These are phyloP conservation scores for Hyalella azteca DNA, from an alignment of 2,888 invertebrate genomes.

Conservation along the genomic window DNA sequence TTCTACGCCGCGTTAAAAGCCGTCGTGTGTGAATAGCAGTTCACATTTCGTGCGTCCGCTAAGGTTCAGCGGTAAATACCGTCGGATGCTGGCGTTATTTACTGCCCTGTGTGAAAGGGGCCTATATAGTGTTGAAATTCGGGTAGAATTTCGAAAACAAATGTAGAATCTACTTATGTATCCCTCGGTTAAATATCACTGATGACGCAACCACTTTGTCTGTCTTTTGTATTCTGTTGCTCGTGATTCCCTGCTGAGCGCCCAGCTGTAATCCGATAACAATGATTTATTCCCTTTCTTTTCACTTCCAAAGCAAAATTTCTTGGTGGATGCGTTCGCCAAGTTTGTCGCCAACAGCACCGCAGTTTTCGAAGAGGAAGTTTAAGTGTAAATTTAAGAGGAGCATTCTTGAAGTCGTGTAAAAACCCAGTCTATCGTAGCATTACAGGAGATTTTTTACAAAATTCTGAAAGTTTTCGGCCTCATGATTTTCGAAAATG, in stretches of 20 bases:
- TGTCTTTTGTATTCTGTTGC: background rate
- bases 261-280: background rate
- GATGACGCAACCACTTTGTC: background rate
- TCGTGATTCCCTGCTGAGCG: background rate
- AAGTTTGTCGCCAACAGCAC: background rate
- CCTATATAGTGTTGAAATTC: too few relatives aligned
- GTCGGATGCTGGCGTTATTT: too few relatives aligned
- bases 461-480: background rate
- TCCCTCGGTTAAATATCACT: background rate
- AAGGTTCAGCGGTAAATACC: too few relatives aligned
- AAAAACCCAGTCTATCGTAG: background rate
- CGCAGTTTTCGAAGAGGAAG: background rate
- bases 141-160: too few relatives aligned
- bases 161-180: too few relatives aligned
- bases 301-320: background rate
- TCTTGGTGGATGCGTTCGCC: background rate
- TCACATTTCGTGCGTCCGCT: too few relatives aligned
- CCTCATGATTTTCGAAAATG: background rate
- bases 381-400: background rate
- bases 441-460: background rate
- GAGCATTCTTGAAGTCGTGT: background rate
- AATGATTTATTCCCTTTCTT: background rate
- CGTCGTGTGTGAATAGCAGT: too few relatives aligned
- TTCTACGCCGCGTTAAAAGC: too few relatives aligned
- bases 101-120: too few relatives aligned